Base-by-base conservation (phyloP, 2,113 vertebrate species). In the Balaeniceps rex region DNA sequence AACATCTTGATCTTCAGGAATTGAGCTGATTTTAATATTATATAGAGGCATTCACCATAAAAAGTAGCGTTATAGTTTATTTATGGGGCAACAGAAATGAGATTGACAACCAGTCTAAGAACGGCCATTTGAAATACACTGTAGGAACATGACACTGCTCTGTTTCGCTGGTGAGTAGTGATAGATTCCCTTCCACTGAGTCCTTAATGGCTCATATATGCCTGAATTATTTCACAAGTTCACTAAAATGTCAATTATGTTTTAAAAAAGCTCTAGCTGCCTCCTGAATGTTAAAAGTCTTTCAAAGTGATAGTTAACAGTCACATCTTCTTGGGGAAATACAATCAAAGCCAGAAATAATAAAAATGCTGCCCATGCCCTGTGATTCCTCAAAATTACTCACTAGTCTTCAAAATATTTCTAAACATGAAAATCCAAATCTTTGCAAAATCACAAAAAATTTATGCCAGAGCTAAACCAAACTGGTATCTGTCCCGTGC, bases 201-300 rank as follows among this genome's bases (percentile, higher is more conserved):
- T 60, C 34, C 18, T 47, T 88, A 88, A 46, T 38, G 46, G 61
- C 15, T 96, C 24, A 51, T 46, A 79, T 24, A 58, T 55, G 42
- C 19, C 47, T 88, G 44, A 94, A 84, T 72, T 93, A 83, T 72
- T 90, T 93, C 71, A 93, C 58, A 83, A 95, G 76, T 78, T 90
- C 71, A 81, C 46, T 83, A 78, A 77, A 90, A 71, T 71, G 42
- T 81, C 90, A 90, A 89, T 89, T 87, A 71, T 34, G 12, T 72
- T 95, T 93, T 83, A 6, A 46, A 72, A 95, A 83, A 85, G 2
- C 40, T 79, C 38, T 76, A 69, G 26, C 34, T 91, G 24, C 25
- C 19, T 89, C 60, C 65, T 49, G 34, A 87, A 89, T 72, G 17
- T 44, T 89, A 85, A 89, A 74, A 22, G 24, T 81, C 70, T 95